A percentile compares a stretch with the other conserved stretches of the same genome.
phyloP scores from a whole-genome alignment of 2,113 vertebrate species.

The Aplodontia rufa region DNA sequence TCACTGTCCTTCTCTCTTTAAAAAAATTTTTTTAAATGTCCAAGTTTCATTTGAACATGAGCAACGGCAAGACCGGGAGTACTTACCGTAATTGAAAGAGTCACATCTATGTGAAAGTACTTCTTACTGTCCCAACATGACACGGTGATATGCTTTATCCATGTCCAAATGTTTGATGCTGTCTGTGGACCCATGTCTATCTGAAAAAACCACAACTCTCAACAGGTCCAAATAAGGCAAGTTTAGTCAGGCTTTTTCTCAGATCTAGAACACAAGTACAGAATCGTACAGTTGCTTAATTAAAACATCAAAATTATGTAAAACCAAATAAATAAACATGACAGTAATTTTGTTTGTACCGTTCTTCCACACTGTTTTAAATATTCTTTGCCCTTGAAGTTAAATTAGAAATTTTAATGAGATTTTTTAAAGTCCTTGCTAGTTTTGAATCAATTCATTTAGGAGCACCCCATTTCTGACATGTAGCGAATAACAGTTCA shows the following conservation, averaged over 20 bases:
- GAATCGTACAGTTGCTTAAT: neutral
- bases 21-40: no score
- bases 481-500: neutral
- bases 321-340: neutral
- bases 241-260: neutral
- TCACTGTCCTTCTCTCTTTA: no score
- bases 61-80: neutral
- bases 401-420: neutral
- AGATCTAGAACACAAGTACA: neutral
- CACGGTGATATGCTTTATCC: neutral
- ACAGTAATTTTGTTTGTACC: neutral
- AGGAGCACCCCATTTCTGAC: neutral
- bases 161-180: neutral
- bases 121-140: neutral
- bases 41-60: neutral
- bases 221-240: neutral
- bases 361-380: neutral
- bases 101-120: neutral
- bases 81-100: neutral
- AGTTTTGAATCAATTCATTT: neutral
- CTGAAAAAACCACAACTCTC: neutral
- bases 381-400: conserved; percentile 4
- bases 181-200: neutral
- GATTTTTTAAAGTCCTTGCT: neutral
- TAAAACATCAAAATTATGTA: neutral